A percentile compares a stretch with the other conserved stretches of the same genome.
Evolutionary conservation across 2,113 vertebrate species (phyloP).

Genomic region (Pelusios castaneus): DNA sequence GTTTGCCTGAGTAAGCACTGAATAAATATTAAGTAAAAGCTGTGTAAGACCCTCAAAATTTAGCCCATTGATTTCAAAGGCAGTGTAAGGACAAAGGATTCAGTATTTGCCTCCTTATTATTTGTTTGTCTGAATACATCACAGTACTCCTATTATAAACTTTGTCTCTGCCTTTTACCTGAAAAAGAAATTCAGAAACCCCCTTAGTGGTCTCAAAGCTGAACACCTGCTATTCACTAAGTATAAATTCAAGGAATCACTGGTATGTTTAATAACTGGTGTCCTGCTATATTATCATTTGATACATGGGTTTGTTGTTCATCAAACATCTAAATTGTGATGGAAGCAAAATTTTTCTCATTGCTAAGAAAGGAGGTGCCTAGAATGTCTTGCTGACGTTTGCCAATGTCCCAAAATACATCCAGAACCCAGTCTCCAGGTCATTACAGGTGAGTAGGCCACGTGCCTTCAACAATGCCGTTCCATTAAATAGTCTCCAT

Average conservation of each 20-base stretch:
- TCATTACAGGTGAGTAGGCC: conserved; percentile 29
- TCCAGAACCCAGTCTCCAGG: background rate
- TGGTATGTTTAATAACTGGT: background rate
- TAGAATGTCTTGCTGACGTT: background rate
- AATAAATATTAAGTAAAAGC: background rate
- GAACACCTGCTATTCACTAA: background rate
- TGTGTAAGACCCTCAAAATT: background rate
- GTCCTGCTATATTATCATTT: background rate
- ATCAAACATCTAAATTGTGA: background rate
- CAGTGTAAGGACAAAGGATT: background rate
- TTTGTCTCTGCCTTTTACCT: background rate
- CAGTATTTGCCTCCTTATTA: background rate
- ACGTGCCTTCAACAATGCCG: background rate
- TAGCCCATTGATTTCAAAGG: background rate
- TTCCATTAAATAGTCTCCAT: conserved; percentile 12
- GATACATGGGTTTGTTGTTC: background rate
- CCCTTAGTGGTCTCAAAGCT: background rate
- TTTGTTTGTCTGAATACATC: background rate
- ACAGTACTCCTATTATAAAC: background rate
- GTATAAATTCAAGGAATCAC: background rate
- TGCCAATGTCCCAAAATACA: background rate
- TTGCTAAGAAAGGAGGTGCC: background rate
- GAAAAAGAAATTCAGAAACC: background rate
- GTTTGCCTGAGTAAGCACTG: background rate
- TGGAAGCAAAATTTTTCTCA: background rate